phyloP scores from a whole-genome alignment of 53 echinoderm and acorn worm genomes.

The Antedon mediterranea region DNA sequence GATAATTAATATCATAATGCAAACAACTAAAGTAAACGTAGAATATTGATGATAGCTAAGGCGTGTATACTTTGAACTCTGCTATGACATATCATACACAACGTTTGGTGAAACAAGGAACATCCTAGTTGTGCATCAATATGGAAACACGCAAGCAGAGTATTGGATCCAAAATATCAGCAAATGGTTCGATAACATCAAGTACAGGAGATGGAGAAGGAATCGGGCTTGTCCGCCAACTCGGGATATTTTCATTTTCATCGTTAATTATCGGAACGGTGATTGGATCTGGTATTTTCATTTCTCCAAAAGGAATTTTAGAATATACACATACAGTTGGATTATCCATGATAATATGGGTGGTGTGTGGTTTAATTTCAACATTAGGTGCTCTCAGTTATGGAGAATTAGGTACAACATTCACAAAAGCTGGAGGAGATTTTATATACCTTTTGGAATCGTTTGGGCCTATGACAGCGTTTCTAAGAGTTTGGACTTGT shows the following conservation, averaged over 20 bases:
- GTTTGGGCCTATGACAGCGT: slow-evolving; percentile 57
- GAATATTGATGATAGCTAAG: no score
- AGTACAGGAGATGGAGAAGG: slow-evolving; percentile 12
- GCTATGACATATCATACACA: no score
- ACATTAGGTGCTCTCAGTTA: slow-evolving; percentile 63
- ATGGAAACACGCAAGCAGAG: neutral
- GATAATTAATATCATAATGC: no score
- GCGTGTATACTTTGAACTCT: no score
- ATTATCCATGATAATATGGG: slow-evolving; percentile 58
- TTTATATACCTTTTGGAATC: slow-evolving; percentile 50
- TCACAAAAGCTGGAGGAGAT: slow-evolving; percentile 66
- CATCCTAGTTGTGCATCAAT: neutral
- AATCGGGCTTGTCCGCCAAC: slow-evolving; percentile 31
- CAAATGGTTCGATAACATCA: neutral
- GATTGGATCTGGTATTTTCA: slow-evolving; percentile 86
- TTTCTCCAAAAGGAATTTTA: slow-evolving; percentile 49
- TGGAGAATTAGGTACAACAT: slow-evolving; percentile 64
- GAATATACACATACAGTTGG: slow-evolving; percentile 53
- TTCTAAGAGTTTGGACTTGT: slow-evolving; percentile 44
- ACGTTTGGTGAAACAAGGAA: no score
- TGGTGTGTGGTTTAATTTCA: slow-evolving; percentile 43
- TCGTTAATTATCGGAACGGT: slow-evolving; percentile 49
- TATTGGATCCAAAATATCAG: neutral
- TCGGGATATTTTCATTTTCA: slow-evolving; percentile 27
- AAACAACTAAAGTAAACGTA: no score